phyloP scores from a whole-genome alignment of 92 coral and sea anemone genomes.

The Porites lobata region DNA sequence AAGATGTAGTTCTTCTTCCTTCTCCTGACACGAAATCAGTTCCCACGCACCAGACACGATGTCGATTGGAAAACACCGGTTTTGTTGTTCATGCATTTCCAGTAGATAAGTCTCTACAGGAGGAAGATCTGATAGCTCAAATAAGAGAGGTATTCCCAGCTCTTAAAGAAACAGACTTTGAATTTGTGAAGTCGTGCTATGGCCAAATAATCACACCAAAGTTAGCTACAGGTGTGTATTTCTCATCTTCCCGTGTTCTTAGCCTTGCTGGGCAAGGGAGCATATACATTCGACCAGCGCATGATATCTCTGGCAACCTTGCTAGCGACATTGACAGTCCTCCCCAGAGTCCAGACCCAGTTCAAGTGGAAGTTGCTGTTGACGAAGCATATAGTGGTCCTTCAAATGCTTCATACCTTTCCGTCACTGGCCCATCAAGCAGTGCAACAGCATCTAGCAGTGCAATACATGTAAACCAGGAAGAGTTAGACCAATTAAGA shows the following conservation, averaged over 20 bases:
- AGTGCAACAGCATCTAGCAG: conserved; percentile 41
- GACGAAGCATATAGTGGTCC: background rate
- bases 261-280: conserved; percentile 73
- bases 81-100: conserved; percentile 63
- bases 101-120: conserved; percentile 53
- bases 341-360: conserved; percentile 21
- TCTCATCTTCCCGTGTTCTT: conserved; percentile 61
- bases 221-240: conserved; percentile 56
- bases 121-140: conserved; percentile 49
- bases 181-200: conserved; percentile 69
- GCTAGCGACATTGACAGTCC: conserved; percentile 26
- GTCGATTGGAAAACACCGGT: conserved; percentile 55
- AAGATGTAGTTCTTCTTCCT: conserved; percentile 66
- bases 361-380: background rate
- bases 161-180: conserved; percentile 42
- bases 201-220: conserved; percentile 68
- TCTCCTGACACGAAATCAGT: conserved; percentile 56
- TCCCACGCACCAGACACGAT: conserved; percentile 69
- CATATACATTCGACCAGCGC: conserved; percentile 60
- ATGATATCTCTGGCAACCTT: conserved; percentile 41
- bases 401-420: conserved; percentile 13
- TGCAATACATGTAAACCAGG: conserved; percentile 17
- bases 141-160: conserved; percentile 59
- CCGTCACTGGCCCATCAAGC: conserved; percentile 51
- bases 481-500: conserved; percentile 28